Base-by-base conservation (phyloP, 2,888 invertebrate species). In the Tenthredo amoena region DNA sequence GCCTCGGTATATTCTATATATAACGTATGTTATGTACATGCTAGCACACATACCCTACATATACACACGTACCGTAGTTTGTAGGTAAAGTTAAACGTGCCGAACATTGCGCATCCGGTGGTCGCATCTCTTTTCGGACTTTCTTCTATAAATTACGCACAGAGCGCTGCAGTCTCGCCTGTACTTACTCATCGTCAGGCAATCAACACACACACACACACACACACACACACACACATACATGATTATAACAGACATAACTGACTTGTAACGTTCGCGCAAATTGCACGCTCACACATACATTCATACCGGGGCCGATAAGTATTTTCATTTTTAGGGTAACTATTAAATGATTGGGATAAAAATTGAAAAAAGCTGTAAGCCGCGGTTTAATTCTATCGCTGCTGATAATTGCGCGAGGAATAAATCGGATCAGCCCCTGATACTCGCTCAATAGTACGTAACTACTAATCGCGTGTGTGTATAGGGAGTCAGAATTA, bases 171-270 rank as follows among this genome's bases (percentile, higher is more conserved):
- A 62, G 10, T 62, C 62, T 62, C 10, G 7, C 21, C 62, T 21
- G n/a, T 86, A 76, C 68, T 84, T 65, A 43, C 71, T 76, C 10
- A 82, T 34, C 79, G 55, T 72, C 37, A 72, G 37, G n/a, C 40
- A 50, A 55, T 74, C 43, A 43, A 71, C 76, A 37, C 65, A 85
- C 76, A 83, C 71, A 71, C 71, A 71, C 76, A 37, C 65, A 85
- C 76, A 83, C 71, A 71, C 65, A 85, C 76, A 83, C 71, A 71
- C 71, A 71, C 76, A 37, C 65, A 85, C 76, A 83, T 40, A 71
- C 71, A 40, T 9, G 26, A 40, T 47, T n/a, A 47, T 47, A 47
- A 76, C 47, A 15, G 74, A 26, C 7, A 74, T 50, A 55, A 43
- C 50, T 68, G n/a, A 21, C 9, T 62, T 50, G 55, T 84, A 43